Percentiles rank a stretch among this genome's conserved stretches.
Evolutionary conservation across 2,888 invertebrate genomes (phyloP).

Genomic region (Hipparchia sbordonii): DNA sequence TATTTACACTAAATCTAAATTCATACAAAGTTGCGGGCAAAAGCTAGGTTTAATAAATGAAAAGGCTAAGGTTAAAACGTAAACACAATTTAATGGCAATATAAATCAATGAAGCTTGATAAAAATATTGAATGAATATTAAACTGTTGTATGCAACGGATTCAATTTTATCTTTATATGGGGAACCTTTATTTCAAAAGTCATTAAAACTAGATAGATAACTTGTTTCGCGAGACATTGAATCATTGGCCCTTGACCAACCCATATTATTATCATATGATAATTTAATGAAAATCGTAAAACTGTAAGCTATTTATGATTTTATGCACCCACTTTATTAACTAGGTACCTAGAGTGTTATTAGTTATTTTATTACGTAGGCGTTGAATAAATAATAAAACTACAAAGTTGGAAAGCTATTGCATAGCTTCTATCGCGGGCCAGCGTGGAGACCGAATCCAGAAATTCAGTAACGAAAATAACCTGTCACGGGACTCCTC

Average conservation of each 20-base stretch:
- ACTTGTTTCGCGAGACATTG: not conserved
- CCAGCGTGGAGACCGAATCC: no score
- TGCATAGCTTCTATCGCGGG: no score
- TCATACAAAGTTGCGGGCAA: no score
- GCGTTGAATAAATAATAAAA: no score
- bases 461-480: no score
- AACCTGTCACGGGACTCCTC: no score
- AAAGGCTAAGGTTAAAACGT: not conserved
- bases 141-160: conserved; percentile 3
- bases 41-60: no score
- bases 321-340: not conserved
- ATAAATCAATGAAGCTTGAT: conserved; percentile 6
- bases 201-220: conserved; percentile 2
- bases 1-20: no score
- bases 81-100: not conserved
- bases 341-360: not conserved
- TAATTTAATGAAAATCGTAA: conserved; percentile 2
- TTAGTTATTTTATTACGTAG: not conserved
- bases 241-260: not conserved
- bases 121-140: not conserved
- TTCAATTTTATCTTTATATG: conserved; percentile 7
- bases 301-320: not conserved
- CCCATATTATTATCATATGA: not conserved
- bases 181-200: not conserved
- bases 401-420: no score